Percentiles rank a stretch among this genome's conserved stretches.
These are phyloP conservation scores for Xiphorhynchus erythropygius DNA, from an alignment of 2,797 vertebrate species.

Conservation along the genomic window DNA sequence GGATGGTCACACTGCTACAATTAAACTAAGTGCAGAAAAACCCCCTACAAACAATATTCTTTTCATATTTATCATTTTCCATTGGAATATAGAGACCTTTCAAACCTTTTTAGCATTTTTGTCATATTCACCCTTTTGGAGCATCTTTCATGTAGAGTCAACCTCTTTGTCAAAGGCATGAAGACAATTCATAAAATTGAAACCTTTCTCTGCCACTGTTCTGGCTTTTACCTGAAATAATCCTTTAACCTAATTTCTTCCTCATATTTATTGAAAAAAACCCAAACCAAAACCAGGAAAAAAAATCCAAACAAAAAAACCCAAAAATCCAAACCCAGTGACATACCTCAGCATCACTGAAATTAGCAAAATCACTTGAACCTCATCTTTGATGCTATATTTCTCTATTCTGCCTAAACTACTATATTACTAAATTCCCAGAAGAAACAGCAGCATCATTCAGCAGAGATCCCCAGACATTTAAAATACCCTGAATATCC, in stretches of 20 bases:
- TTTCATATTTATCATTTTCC: neutral
- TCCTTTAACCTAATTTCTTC: neutral
- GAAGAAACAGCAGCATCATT: neutral
- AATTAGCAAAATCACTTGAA: neutral
- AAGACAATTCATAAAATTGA: neutral
- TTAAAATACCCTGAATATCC: neutral
- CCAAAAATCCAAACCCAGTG: neutral
- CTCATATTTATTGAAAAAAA: neutral
- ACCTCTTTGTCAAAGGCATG: neutral
- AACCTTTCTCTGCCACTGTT: neutral
- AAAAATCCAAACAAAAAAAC: neutral
- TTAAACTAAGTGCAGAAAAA: neutral
- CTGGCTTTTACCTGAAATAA: neutral
- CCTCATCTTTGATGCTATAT: neutral
- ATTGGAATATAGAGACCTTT: neutral
- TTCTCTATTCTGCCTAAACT: neutral
- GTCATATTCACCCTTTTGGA: neutral
- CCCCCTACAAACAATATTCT: neutral
- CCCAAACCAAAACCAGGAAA: neutral
- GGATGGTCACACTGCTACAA: neutral
- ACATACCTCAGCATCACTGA: neutral
- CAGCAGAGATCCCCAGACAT: neutral
- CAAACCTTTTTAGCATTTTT: neutral
- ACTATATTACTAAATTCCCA: neutral
- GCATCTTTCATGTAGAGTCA: neutral